Conservation (phyloP, 2,888 invertebrate genomes). For the Ryuthela nishihirai region DNA sequence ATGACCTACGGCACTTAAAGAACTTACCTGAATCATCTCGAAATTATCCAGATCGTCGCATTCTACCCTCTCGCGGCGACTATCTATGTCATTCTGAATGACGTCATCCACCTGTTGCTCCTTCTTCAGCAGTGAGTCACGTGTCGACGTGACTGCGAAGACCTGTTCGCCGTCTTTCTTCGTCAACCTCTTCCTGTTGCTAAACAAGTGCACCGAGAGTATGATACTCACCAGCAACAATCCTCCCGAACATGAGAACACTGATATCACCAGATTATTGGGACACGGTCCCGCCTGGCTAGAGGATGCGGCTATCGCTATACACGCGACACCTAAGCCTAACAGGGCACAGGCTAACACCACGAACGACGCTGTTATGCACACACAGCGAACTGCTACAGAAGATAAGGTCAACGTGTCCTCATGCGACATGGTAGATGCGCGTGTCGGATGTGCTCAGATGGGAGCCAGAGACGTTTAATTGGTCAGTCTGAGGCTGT, state of each 20-base stretch:
- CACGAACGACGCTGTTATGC: conserved; percentile 15
- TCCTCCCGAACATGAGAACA: conserved; percentile 12
- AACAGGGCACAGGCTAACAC: conserved; percentile 19
- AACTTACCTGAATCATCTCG: conserved; percentile 23
- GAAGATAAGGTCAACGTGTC: conserved; percentile 16
- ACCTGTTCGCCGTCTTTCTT: conserved; percentile 9
- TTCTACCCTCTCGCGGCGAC: no score
- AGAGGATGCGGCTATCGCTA: conserved; percentile 1
- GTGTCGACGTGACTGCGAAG: not conserved
- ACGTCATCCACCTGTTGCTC: no score
- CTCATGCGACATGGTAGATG: no score
- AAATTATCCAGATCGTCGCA: conserved; percentile 7
- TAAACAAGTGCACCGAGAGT: conserved; percentile 2
- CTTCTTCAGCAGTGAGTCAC: no score
- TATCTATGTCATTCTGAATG: no score
- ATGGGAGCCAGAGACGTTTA: no score
- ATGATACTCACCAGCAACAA: conserved; percentile 7
- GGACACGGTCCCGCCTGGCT: conserved; percentile 7
- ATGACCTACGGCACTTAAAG: no score
- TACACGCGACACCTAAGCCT: conserved; percentile 18
- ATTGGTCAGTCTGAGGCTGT: no score
- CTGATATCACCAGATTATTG: conserved; percentile 1
- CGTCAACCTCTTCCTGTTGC: conserved; percentile 9
- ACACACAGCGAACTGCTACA: conserved; percentile 16
- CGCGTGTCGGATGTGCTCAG: no score